Evolutionary conservation across 2,888 invertebrate genomes (phyloP), one percentile per base, ranked within the genome.

Genomic region (Therioaphis trifolii): DNA sequence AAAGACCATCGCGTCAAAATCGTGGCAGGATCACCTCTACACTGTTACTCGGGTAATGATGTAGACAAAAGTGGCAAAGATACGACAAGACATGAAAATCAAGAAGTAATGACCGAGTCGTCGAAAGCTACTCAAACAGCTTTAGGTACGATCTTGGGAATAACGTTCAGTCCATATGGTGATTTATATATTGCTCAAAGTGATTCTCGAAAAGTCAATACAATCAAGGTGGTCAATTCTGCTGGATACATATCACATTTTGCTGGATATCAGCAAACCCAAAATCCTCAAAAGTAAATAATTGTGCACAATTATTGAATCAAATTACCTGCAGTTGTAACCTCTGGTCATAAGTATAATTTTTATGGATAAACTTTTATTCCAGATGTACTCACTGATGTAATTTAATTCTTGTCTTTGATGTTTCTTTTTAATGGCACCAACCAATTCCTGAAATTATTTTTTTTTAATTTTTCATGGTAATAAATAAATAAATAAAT

Each of bases 151-250:
- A 96, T 97, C 4, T 90, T 95, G 85, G 95, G 96, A 0, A 92
- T 99, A 87, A 93, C 96, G 1, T 97, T 98, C 88, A 94, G 96
- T 66, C 96, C 96, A 0, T 94, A 94, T 86, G 98, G 98, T 15
- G 95, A 96, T 87, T 90, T 99, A 2, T 98, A 96, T 88, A 94
- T 98, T 35, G 96, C 97, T 1, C 98, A 98, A 89, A 95, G 96
- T 84, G 97, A 98, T 89, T 94, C 95, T 1, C 92, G 94, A 86
- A 93, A 95, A 87, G 92, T 94, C 0, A 95, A 96, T 90, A 94
- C 92, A 85, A 95, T 94, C 71, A 92, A 95, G 86, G 92, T 96
- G 43, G 94, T 97, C 35, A 95, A 96, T 88, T 94, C 96, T 0
- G 94, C 96, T 43, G 96, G 97, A 15, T 94, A 94, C 88, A 95